Evolutionary conservation across 23 tunicate genomes (phyloP), one percentile per base, ranked within the genome.

Genomic region (Aplidium turbinatum): DNA sequence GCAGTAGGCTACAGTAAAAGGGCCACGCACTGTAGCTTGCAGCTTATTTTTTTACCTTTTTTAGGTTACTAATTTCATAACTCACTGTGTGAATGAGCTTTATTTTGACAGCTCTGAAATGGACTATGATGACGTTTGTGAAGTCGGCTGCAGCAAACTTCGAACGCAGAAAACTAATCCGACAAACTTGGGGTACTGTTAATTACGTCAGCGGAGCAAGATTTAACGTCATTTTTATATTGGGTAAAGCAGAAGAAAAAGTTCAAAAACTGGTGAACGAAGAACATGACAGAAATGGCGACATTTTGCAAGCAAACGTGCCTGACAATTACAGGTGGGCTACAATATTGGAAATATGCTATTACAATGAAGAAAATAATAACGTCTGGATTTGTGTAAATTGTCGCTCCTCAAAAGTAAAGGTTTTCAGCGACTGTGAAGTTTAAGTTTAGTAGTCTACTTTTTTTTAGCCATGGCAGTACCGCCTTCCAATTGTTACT

Each of bases 301-400:
- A 65, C 26, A 38, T 65, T 38, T 11, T 65, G 50, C 72, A 65
- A 65, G 5, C 38, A 2, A 21, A 65, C 27, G 50, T 19, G n/a
- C 27, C 48, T 27, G 72, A 65, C 24, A 50, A 21, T 11, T 65
- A 65, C 27, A 2, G 3, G 72, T 65, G 38, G 38, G 72, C 38
- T 11, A 20, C 6, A 9, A 20, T 31, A 26, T 78, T 78, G 75
- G 92, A 70, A 62, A 45, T n/a, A n/a, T n/a, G n/a, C 23, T 16
- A 7, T 56, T n/a, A n/a, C n/a, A n/a, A n/a, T n/a, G n/a, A n/a
- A n/a, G n/a, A n/a, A n/a, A n/a, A n/a, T n/a, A n/a, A n/a, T n/a
- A n/a, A n/a, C n/a, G n/a, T n/a, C n/a, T n/a, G n/a, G n/a, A n/a
- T n/a, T n/a, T n/a, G n/a, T n/a, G n/a, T n/a, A n/a, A n/a, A n/a